Percentiles rank a stretch among this genome's conserved stretches.
These are phyloP conservation scores for Lordiphosa fenestrarum DNA, from an alignment of 2,888 invertebrate genomes.

Conservation along the genomic window DNA sequence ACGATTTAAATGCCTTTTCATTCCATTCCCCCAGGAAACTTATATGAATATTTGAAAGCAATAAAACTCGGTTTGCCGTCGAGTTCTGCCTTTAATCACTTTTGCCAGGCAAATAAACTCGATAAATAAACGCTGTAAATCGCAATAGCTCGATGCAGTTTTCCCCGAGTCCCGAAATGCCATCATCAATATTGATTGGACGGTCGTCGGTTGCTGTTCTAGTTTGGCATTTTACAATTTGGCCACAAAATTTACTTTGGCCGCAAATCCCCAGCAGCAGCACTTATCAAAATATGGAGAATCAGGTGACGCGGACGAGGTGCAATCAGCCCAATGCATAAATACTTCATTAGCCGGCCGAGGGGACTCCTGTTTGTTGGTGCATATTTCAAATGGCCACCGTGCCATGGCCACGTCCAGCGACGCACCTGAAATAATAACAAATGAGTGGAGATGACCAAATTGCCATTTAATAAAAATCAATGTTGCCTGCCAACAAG, in stretches of 20 bases:
- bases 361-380: slow-evolving; percentile 28
- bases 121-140: slow-evolving; percentile 1
- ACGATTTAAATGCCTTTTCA: too few species aligned
- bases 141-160: slow-evolving; percentile 1
- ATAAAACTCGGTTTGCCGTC: slow-evolving; percentile 14
- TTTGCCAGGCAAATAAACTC: slow-evolving; percentile 33
- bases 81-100: slow-evolving; percentile 41
- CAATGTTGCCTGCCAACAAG: slow-evolving; percentile 53
- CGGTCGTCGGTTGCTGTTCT: not conserved
- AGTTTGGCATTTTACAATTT: slow-evolving; percentile 45
- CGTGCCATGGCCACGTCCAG: slow-evolving; percentile 7
- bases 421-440: slow-evolving; percentile 53
- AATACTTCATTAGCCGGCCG: slow-evolving; percentile 60
- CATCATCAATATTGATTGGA: slow-evolving; percentile 63
- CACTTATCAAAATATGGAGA: slow-evolving; percentile 55
- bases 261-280: slow-evolving; percentile 65
- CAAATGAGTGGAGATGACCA: slow-evolving; percentile 54
- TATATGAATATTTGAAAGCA: slow-evolving; percentile 33
- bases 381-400: slow-evolving; percentile 55
- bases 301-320: slow-evolving; percentile 38
- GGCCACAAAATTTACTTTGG: slow-evolving; percentile 44
- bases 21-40: not conserved
- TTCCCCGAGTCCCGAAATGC: slow-evolving; percentile 22
- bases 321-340: slow-evolving; percentile 62
- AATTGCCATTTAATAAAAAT: slow-evolving; percentile 72